Evolutionary conservation across 2,113 vertebrate genomes (phyloP).

Genomic region (Pomatostomus ruficeps): DNA sequence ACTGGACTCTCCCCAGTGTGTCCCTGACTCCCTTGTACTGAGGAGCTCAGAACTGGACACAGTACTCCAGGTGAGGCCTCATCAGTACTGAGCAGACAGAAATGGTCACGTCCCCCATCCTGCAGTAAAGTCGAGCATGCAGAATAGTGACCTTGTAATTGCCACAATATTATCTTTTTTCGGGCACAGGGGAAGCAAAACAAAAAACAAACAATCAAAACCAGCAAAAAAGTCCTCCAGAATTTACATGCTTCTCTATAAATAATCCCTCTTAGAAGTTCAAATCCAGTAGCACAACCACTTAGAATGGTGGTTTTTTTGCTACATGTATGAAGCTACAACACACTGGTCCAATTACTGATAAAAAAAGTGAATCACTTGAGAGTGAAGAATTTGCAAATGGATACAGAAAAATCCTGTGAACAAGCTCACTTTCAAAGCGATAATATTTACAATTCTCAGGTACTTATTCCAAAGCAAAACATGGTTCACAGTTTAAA

Average conservation of each 20-base stretch:
- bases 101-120: background rate
- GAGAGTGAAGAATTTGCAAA: background rate
- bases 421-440: background rate
- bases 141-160: background rate
- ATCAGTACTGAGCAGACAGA: background rate
- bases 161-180: background rate
- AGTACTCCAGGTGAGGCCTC: background rate
- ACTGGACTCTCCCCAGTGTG: background rate
- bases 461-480: background rate
- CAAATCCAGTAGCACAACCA: background rate
- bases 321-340: background rate
- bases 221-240: background rate
- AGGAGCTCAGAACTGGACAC: background rate
- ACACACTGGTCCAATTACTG: background rate
- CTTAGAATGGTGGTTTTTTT: background rate
- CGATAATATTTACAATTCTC: background rate
- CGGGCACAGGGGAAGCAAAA: background rate
- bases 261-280: background rate
- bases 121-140: background rate
- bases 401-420: background rate
- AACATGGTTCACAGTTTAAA: background rate
- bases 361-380: background rate
- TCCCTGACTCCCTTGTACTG: too few species aligned
- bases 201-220: background rate
- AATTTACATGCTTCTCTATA: background rate